Percentiles rank a stretch among this genome's conserved stretches.
Evolutionary conservation across 2,113 vertebrate genomes (phyloP).

Genomic region (Vulpes vulpes): DNA sequence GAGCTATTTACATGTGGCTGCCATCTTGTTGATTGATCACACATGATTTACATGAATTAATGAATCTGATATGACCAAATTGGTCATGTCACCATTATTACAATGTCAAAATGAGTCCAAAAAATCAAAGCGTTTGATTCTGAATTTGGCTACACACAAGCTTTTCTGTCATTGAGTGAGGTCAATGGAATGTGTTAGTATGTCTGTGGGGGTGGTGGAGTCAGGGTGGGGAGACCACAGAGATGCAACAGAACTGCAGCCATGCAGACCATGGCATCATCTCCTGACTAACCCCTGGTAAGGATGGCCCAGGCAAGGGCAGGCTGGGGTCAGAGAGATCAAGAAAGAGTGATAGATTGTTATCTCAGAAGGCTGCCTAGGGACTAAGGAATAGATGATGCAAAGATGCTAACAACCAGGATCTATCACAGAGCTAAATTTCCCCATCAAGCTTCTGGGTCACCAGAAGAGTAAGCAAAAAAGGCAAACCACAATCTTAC

Average conservation of each 20-base stretch:
- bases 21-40: slow-evolving; percentile 58
- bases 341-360: background rate
- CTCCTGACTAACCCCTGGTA: background rate
- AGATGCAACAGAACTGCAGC: background rate
- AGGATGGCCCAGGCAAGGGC: background rate
- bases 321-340: background rate
- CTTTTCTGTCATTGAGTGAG: background rate
- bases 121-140: slow-evolving; percentile 22
- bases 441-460: background rate
- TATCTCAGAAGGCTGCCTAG: background rate
- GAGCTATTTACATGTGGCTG: slow-evolving; percentile 56
- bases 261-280: background rate
- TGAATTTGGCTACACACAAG: background rate
- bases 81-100: slow-evolving; percentile 25
- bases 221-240: background rate
- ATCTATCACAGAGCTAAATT: background rate
- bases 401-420: background rate
- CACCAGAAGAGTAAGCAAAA: background rate
- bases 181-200: background rate
- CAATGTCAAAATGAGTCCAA: slow-evolving; percentile 7
- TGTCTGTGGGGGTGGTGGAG: background rate
- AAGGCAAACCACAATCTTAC: background rate
- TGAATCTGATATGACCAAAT: slow-evolving; percentile 36
- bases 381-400: background rate
- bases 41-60: slow-evolving; percentile 23